Percentiles rank a stretch among this genome's conserved stretches.
phyloP scores from a whole-genome alignment of 2,888 invertebrate species.

The Caenorhabditis panamensis region DNA sequence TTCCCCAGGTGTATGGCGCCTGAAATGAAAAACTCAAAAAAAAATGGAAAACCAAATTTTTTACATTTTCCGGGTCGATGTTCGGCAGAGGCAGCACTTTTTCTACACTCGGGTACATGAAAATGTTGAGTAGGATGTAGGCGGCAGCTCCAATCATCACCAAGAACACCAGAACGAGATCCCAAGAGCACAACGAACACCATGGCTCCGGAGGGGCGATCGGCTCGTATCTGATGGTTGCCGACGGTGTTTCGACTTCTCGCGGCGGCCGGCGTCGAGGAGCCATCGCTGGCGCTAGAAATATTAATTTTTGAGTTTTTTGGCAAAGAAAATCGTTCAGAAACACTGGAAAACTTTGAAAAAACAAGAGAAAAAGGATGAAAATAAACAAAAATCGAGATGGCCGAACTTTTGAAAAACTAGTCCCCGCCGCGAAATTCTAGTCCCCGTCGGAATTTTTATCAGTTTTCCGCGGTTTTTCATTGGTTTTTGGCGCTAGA shows the following conservation, averaged over 20 bases:
- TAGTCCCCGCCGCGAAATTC: conserved; percentile 2
- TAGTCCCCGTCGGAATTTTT: conserved; percentile 6
- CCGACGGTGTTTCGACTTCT: conserved; percentile 45
- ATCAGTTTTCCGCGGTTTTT: not conserved
- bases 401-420: conserved; percentile 14
- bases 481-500: not conserved
- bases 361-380: conserved; percentile 6
- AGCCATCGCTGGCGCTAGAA: conserved; percentile 14
- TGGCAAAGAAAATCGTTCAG: too few relatives aligned
- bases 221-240: conserved; percentile 41
- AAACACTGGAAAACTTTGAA: too few relatives aligned
- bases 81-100: conserved; percentile 48
- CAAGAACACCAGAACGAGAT: conserved; percentile 18
- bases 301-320: conserved; percentile 4
- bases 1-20: conserved; percentile 87
- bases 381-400: conserved; percentile 5
- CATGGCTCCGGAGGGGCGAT: conserved; percentile 17
- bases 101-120: conserved; percentile 46
- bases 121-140: conserved; percentile 42
- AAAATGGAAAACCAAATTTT: too few relatives aligned
- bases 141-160: conserved; percentile 26
- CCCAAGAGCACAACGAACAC: conserved; percentile 33
- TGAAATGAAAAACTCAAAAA: too few relatives aligned
- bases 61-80: conserved; percentile 45
- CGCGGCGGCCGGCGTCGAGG: conserved; percentile 40